These are phyloP conservation scores for Scotopteryx bipunctaria DNA, from an alignment of 2,888 invertebrate genomes.

Conservation along the genomic window DNA sequence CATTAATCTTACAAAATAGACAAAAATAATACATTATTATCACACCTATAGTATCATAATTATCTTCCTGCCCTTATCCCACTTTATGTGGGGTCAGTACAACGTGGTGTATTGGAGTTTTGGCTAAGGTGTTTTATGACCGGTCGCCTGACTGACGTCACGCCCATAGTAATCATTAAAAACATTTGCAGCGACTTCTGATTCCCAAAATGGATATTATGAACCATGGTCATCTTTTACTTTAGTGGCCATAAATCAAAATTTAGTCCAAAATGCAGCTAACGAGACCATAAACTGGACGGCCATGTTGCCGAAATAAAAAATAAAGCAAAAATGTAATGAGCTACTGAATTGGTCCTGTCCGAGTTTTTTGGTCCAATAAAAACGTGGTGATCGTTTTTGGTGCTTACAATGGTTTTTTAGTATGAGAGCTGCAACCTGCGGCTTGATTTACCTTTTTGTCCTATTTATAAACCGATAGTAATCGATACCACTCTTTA, in stretches of 20 bases:
- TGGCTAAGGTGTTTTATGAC: too few relatives aligned
- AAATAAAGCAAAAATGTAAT: conserved; percentile 67
- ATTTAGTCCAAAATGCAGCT: conserved; percentile 53
- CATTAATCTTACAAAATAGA: too few relatives aligned
- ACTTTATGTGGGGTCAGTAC: too few relatives aligned
- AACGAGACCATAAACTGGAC: conserved; percentile 64
- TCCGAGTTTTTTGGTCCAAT: conserved; percentile 49
- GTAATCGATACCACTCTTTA: too few relatives aligned
- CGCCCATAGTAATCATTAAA: neutral
- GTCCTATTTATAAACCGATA: neutral
- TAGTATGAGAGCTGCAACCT: neutral
- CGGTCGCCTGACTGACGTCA: too few relatives aligned
- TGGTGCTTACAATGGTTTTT: conserved; percentile 29
- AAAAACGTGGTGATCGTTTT: conserved; percentile 54
- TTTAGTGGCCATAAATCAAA: conserved; percentile 63
- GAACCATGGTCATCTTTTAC: too few relatives aligned
- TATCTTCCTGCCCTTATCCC: too few relatives aligned
- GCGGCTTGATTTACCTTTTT: conserved; percentile 1
- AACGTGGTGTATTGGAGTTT: too few relatives aligned
- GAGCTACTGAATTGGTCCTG: conserved; percentile 68
- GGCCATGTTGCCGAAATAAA: conserved; percentile 57
- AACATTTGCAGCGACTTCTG: too few relatives aligned
- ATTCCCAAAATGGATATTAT: too few relatives aligned
- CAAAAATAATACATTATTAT: too few relatives aligned
- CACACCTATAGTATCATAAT: too few relatives aligned